Evolutionary conservation across 2,888 invertebrate species (phyloP), one percentile per base, ranked within the genome.

Genomic region (Mythimna ferrago): DNA sequence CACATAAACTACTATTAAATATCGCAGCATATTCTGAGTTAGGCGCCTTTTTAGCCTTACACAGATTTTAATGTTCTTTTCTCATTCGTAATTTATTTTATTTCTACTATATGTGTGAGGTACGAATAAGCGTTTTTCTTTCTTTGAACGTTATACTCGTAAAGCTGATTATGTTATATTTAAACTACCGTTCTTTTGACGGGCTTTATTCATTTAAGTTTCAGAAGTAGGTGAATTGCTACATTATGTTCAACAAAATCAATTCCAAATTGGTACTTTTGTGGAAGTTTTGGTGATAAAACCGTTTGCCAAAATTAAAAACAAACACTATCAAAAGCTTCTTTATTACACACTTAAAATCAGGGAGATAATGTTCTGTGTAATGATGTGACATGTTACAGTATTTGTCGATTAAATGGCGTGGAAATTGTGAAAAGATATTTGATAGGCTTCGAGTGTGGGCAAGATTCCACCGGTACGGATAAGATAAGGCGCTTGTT

Each of bases 351-450:
- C 71, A 84, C 78, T 83, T 79, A 82, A 81, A 76, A 72, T 64
- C 65, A 80, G 66, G 72, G 65, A 88, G 81, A 89, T 89, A 89
- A 89, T 89, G 81, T 86, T 87, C 82, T 87, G 84, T 87, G 87
- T 92, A 91, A 92, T 91, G 88, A 87, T 68, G 87, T 89, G 85
- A 86, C 89, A 88, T 86, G 89, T 89, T 84, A 90, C 88, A 90
- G 89, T 92, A 91, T 93, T 92, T 89, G 90, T 84, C 83, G 87
- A 88, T 91, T 92, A 90, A 95, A 95, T 93, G 94, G 93, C 74
- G 88, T 91, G 93, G 95, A 95, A 95, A 92, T 88, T 88, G 87
- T 91, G 90, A 91, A 92, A 92, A 93, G 91, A 93, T 92, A 86
- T 88, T 90, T 90, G 92, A 93, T 93, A 90, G 90, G 88, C 90